Conservation (phyloP, 2,797 vertebrate species). For the Molossus molossus region DNA sequence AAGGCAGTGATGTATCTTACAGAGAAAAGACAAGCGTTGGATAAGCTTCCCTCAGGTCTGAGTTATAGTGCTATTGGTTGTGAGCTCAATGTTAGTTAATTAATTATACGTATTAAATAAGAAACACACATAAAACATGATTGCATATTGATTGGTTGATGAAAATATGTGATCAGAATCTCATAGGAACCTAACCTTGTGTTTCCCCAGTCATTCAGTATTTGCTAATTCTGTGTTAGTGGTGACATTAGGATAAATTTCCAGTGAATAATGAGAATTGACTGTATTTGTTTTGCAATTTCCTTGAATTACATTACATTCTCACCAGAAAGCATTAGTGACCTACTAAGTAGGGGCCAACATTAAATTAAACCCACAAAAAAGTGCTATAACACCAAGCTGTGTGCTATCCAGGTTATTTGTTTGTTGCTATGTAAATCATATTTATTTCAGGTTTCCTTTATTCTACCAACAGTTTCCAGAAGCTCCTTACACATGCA, state of each 20-base stretch:
- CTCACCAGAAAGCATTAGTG: background rate
- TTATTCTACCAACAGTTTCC: background rate
- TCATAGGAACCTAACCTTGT: background rate
- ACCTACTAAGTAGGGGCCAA: background rate
- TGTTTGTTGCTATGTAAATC: background rate
- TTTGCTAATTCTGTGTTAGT: background rate
- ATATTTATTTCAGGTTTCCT: background rate
- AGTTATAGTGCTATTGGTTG: background rate
- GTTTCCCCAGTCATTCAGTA: background rate
- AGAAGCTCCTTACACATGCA: background rate
- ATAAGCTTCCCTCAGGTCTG: background rate
- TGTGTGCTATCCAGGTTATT: background rate
- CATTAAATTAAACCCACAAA: constrained; percentile 6
- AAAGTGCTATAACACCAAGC: background rate
- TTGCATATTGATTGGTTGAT: background rate
- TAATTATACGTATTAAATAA: background rate
- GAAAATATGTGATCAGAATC: background rate
- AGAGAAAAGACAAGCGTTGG: background rate
- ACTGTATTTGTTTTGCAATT: constrained; percentile 38
- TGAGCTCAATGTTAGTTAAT: background rate
- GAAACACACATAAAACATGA: background rate
- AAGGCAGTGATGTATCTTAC: background rate
- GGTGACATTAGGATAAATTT: background rate
- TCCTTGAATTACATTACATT: background rate
- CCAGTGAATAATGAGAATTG: background rate